Evolutionary conservation across 2,888 invertebrate species (phyloP), one percentile per base, ranked within the genome.

Genomic region (Gnatocerus cornutus): DNA sequence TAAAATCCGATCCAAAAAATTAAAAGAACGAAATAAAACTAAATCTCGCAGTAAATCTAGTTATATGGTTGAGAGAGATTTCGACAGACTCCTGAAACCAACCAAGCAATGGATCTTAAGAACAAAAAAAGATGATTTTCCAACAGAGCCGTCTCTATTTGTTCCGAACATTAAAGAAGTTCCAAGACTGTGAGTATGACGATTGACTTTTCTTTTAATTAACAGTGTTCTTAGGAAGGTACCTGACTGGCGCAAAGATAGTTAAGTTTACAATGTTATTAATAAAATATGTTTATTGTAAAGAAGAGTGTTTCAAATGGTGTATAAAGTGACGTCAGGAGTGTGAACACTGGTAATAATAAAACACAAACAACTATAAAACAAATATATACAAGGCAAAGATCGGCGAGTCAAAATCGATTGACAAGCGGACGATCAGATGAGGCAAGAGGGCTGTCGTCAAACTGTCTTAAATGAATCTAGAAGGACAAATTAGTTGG

Each of bases 391-490:
- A 53, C 46, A 27, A 30, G n/a, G 10, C 7, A 14, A 7, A n/a
- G 43, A 56, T 67, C 3, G 45, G n/a, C n/a, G n/a, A 3, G 16
- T 65, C 45, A 73, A 63, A 70, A 71, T 69, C 74, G 76, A 71
- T 78, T 78, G 39, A 82, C 72, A 56, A 89, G 83, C 71, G 85
- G 87, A 33, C 86, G 79, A 76, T 89, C 89, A 0, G 90, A 89
- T 1, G 92, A 88, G 12, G 89, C 86, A 27, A 86, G 82, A 61
- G 87, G 85, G 0, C 91, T 90, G 27, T 86, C 88, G 76, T 92
- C 91, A 82, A 92, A 93, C 79, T 91, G 91, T 68, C 93, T 85
- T 71, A 93, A 84, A 82, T 93, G 93, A 74, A 93, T 92, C 92
- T 70, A 63, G n/a, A 67, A 33, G 3, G 6, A 6, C 9, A 1